Percentiles rank a stretch among this genome's conserved stretches.
Evolutionary conservation across 2,797 vertebrate species (phyloP).

Genomic region (Synaphobranchus kaupii): DNA sequence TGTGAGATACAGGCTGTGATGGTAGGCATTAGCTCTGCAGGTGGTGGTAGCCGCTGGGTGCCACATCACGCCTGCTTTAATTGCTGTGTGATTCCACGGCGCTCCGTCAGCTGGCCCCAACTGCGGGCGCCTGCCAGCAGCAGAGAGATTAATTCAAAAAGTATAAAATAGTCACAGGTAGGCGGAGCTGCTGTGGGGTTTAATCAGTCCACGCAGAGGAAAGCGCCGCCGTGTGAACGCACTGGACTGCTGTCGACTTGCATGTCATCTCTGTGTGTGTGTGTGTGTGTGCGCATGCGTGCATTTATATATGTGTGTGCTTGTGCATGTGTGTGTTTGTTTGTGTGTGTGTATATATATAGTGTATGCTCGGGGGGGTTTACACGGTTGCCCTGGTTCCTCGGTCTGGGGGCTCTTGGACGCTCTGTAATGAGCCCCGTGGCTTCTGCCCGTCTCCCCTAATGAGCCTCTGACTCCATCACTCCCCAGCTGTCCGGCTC

Average conservation of each 20-base stretch:
- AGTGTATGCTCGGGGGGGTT: background rate
- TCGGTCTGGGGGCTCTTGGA: conserved; percentile 59
- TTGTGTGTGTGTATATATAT: too few relatives aligned
- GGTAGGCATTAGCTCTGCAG: background rate
- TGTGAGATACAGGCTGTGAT: background rate
- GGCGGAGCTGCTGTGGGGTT: background rate
- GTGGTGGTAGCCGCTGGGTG: background rate
- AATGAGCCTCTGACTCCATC: conserved; percentile 77
- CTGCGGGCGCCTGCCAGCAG: background rate
- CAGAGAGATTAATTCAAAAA: background rate
- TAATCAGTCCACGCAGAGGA: background rate
- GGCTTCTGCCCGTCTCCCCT: conserved; percentile 70
- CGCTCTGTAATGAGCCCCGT: conserved; percentile 76
- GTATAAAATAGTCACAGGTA: background rate
- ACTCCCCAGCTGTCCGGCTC: conserved; percentile 57
- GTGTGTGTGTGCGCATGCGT: background rate
- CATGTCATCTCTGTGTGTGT: background rate
- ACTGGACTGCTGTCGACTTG: too few relatives aligned
- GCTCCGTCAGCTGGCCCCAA: background rate
- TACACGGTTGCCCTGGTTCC: conserved; percentile 20
- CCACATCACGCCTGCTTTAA: too few relatives aligned
- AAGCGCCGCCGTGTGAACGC: background rate
- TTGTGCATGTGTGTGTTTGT: too few relatives aligned
- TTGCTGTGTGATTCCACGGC: too few relatives aligned
- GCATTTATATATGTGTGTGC: too few relatives aligned